Percentiles rank a stretch among this genome's conserved stretches.
Evolutionary conservation across 2,797 vertebrate genomes (phyloP).

Genomic region (Halcyon leucocephala): DNA sequence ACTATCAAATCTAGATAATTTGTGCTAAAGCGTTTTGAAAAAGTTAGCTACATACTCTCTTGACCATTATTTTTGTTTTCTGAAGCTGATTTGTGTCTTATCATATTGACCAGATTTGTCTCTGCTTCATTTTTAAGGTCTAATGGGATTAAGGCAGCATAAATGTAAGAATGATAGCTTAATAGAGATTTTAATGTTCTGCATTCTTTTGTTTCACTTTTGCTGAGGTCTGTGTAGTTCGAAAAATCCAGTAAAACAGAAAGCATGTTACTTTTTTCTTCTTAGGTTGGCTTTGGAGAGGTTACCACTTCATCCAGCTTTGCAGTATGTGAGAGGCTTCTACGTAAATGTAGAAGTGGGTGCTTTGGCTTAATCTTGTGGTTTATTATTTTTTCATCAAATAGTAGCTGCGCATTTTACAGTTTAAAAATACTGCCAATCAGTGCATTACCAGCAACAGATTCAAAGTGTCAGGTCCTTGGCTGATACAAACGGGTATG

Average conservation of each 20-base stretch:
- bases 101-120: neutral
- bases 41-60: neutral
- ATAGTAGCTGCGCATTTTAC: conserved; percentile 2
- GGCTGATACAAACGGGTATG: neutral
- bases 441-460: neutral
- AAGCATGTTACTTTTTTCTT: neutral
- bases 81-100: neutral
- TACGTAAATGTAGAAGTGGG: neutral
- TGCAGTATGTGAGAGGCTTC: neutral
- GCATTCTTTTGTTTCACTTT: neutral
- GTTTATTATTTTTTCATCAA: conserved; percentile 29
- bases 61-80: neutral
- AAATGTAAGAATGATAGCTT: neutral
- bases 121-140: neutral
- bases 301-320: neutral
- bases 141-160: neutral
- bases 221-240: neutral
- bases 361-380: conserved; percentile 10
- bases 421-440: conserved; percentile 41
- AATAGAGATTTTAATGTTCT: neutral
- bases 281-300: neutral
- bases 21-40: neutral
- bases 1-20: neutral
- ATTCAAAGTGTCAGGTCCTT: conserved; percentile 29
- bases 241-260: neutral